These are phyloP conservation scores for Drosophila kuntzei DNA, from an alignment of 2,888 invertebrate genomes.

Conservation along the genomic window DNA sequence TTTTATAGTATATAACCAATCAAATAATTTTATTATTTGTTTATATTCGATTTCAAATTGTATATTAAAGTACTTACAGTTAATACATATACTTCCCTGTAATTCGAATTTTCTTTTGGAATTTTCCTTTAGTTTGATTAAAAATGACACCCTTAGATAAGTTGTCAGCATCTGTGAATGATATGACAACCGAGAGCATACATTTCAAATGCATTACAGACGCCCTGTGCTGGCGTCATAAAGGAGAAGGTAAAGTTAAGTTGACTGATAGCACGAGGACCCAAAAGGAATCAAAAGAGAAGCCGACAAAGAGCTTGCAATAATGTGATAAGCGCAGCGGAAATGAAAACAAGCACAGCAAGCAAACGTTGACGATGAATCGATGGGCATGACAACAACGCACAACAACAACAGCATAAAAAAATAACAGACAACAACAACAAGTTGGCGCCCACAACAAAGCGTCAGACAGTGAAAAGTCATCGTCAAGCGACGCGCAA, in stretches of 20 bases:
- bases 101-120: neutral
- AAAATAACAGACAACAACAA: constrained; percentile 6
- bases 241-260: constrained; percentile 48
- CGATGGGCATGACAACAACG: constrained; percentile 46
- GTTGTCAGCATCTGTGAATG: constrained; percentile 27
- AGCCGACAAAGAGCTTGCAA: constrained; percentile 78
- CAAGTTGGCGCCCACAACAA: constrained; percentile 57
- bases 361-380: constrained; percentile 60
- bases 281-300: constrained; percentile 41
- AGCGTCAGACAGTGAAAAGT: constrained; percentile 63
- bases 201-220: constrained; percentile 28
- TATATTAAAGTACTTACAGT: neutral
- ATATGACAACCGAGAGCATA: constrained; percentile 14
- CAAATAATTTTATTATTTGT: neutral
- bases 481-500: constrained; percentile 59
- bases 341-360: constrained; percentile 75
- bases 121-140: neutral
- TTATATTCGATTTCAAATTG: neutral
- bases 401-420: constrained; percentile 26
- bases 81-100: neutral
- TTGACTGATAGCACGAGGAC: constrained; percentile 59
- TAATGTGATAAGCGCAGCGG: constrained; percentile 78
- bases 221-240: constrained; percentile 33
- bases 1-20: neutral
- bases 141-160: neutral